Evolutionary conservation across 2,797 vertebrate genomes (phyloP).

Genomic region (Acanthiza pusilla): DNA sequence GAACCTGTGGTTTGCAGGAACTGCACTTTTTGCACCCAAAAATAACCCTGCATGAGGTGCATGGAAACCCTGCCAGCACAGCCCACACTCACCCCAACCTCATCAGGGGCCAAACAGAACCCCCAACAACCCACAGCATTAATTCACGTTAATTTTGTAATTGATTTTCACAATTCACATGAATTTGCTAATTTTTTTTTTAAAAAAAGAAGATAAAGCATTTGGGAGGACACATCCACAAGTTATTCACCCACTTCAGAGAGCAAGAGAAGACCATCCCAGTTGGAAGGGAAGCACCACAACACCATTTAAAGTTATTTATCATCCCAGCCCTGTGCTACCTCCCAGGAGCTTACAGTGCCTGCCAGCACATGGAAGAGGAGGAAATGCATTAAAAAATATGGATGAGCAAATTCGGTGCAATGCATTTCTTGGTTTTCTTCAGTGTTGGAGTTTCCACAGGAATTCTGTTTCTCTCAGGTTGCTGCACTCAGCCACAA

Average conservation of each 20-base stretch:
- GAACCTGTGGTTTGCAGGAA: neutral
- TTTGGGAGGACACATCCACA: neutral
- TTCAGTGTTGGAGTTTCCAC: accelerated
- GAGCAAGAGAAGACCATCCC: neutral
- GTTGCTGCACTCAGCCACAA: accelerated
- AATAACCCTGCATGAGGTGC: accelerated
- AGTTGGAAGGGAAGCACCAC: neutral
- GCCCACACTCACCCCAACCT: neutral
- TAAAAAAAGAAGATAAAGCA: neutral
- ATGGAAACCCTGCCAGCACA: neutral
- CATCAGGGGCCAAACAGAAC: neutral
- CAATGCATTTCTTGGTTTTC: no score
- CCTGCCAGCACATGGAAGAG: neutral
- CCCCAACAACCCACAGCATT: accelerated
- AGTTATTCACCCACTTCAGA: neutral
- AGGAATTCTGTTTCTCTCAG: neutral
- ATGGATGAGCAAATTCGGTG: accelerated
- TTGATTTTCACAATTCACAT: neutral
- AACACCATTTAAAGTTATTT: neutral
- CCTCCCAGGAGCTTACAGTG: neutral
- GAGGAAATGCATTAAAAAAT: neutral
- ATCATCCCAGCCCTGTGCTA: neutral
- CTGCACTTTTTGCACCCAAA: neutral
- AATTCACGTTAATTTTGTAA: neutral
- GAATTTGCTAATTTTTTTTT: neutral